Conservation (phyloP, 35 echinoderm and acorn worm species). For the Apostichopus parvimensis region DNA sequence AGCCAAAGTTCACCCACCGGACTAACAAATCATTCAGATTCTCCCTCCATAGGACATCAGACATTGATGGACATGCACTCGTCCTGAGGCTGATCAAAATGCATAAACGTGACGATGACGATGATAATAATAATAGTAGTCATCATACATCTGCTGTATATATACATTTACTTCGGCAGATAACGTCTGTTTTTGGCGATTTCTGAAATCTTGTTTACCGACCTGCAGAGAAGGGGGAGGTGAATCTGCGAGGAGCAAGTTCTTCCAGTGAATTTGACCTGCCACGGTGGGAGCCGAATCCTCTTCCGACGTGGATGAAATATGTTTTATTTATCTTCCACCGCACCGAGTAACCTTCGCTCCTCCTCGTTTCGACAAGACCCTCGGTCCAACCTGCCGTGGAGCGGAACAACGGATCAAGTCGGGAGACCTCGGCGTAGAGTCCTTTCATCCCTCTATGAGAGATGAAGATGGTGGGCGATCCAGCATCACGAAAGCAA, state of each 20-base stretch:
- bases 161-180: not conserved
- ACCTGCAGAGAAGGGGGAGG: not conserved
- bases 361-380: not conserved
- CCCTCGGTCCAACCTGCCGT: not conserved
- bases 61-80: slow-evolving; percentile 62
- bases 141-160: slow-evolving; percentile 27
- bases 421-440: not conserved
- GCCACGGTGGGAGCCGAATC: not conserved
- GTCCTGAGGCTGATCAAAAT: slow-evolving; percentile 23
- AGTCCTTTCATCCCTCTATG: not conserved
- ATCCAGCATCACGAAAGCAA: not conserved
- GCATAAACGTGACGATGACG: not conserved
- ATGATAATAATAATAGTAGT: too few species aligned
- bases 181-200: not conserved
- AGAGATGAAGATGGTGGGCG: not conserved
- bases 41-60: slow-evolving; percentile 51
- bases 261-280: not conserved
- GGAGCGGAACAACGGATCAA: not conserved
- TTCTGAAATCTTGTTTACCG: slow-evolving; percentile 26
- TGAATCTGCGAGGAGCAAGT: not conserved
- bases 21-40: slow-evolving; percentile 56
- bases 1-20: slow-evolving; percentile 56
- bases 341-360: not conserved
- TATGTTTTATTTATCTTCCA: not conserved
- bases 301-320: too few species aligned